Percentiles rank a stretch among this genome's conserved stretches.
Evolutionary conservation across 2,888 invertebrate species (phyloP).

Genomic region (Watsonalla cultraria): DNA sequence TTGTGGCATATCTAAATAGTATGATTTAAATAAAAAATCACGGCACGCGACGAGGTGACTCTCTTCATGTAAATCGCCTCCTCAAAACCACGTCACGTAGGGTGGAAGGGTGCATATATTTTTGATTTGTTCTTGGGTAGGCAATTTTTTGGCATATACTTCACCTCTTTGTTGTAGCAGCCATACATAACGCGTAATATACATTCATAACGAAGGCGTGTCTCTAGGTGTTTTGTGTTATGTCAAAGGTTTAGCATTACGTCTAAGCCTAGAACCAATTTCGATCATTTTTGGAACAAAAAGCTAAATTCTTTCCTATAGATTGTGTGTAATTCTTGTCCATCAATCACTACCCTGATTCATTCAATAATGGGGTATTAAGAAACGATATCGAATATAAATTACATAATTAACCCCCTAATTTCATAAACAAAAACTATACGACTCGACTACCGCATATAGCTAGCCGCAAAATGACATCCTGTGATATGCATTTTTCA

Average conservation of each 20-base stretch:
- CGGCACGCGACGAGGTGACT: constrained; percentile 67
- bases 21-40: constrained; percentile 76
- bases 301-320: no score
- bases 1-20: constrained; percentile 70
- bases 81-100: constrained; percentile 70
- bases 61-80: constrained; percentile 64
- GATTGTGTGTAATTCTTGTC: no score
- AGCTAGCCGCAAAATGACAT: no score
- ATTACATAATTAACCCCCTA: no score
- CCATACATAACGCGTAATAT: constrained; percentile 1
- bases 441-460: no score
- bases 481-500: no score
- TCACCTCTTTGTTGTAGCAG: constrained; percentile 40
- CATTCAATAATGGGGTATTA: no score
- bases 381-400: no score
- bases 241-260: not conserved
- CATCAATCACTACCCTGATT: no score
- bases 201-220: not conserved
- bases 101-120: constrained; percentile 76
- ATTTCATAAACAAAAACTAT: no score
- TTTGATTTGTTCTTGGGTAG: constrained; percentile 74
- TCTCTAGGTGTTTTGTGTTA: not conserved
- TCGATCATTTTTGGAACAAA: no score
- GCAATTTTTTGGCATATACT: constrained; percentile 61
- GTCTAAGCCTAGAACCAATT: no score